Percentiles rank a stretch among this genome's conserved stretches.
Conservation (phyloP, 1,140 invertebrate genomes). For the Drosophila ananassae region DNA sequence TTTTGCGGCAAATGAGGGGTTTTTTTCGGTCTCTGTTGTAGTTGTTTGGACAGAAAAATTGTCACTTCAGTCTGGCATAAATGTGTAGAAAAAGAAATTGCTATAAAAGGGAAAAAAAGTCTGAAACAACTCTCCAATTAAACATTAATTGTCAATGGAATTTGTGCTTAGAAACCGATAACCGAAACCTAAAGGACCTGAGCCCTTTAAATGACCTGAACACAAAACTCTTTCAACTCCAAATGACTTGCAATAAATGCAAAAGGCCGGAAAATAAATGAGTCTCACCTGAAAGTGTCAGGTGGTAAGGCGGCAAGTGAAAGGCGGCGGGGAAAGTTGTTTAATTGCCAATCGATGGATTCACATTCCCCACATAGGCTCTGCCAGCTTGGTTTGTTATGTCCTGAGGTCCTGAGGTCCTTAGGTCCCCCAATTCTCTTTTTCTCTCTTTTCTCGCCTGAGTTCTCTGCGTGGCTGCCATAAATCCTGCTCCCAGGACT, state of each 20-base stretch:
- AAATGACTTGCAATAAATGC: neutral
- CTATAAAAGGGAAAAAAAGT: no score
- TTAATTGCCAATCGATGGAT: constrained; percentile 5
- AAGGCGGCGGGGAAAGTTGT: neutral
- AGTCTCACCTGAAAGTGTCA: neutral
- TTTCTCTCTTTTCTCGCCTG: constrained; percentile 2
- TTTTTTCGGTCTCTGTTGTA: neutral
- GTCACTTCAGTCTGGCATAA: no score
- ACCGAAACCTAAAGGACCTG: no score
- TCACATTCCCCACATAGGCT: neutral
- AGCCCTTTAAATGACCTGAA: no score
- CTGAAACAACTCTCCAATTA: no score
- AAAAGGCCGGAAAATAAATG: constrained; percentile 1
- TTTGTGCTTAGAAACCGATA: no score
- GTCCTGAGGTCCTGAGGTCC: neutral
- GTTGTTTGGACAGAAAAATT: neutral
- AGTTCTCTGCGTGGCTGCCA: constrained; percentile 28
- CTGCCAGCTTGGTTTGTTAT: neutral
- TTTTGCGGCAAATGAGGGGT: neutral
- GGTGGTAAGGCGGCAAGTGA: neutral
- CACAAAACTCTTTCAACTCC: neutral
- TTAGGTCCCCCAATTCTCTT: constrained; percentile 3
- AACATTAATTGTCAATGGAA: no score
- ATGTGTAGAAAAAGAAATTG: no score
- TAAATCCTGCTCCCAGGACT: constrained; percentile 35